phyloP scores from a whole-genome alignment of 2,888 invertebrate genomes.

The Nymphalis c-album region DNA sequence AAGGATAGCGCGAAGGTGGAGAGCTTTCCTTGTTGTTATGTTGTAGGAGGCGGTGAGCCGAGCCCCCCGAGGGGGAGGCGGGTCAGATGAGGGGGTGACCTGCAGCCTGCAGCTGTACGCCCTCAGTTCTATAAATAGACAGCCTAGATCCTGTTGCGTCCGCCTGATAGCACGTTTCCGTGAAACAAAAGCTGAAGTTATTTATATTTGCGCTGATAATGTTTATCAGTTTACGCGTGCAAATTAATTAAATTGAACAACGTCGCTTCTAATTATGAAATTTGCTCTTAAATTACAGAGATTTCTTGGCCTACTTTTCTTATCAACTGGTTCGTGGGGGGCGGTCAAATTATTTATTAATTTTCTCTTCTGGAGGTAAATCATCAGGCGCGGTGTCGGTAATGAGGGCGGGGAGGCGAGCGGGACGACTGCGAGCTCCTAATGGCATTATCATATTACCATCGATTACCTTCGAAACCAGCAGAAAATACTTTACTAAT shows the following conservation, averaged over 20 bases:
- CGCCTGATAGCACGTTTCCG: conserved; percentile 25
- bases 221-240: neutral
- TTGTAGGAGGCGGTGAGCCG: conserved; percentile 13
- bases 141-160: conserved; percentile 33
- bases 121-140: conserved; percentile 40
- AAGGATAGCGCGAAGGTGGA: conserved; percentile 9
- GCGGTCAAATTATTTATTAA: conserved; percentile 32
- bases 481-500: conserved; percentile 8
- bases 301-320: conserved; percentile 22
- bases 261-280: neutral
- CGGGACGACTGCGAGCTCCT: conserved; percentile 9
- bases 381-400: conserved; percentile 17
- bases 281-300: conserved; percentile 20
- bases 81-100: conserved; percentile 9
- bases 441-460: conserved; percentile 23
- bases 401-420: neutral
- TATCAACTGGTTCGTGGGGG: conserved; percentile 17
- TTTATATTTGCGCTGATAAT: conserved; percentile 12
- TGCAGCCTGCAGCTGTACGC: conserved; percentile 32
- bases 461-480: conserved; percentile 12
- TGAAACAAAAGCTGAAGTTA: conserved; percentile 4
- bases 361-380: conserved; percentile 26
- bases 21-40: conserved; percentile 19
- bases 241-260: conserved; percentile 9
- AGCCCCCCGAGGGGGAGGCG: conserved; percentile 1